Evolutionary conservation across 2,797 vertebrate genomes (phyloP), one percentile per base, ranked within the genome.

Genomic region (Cyprinodon diabolis): DNA sequence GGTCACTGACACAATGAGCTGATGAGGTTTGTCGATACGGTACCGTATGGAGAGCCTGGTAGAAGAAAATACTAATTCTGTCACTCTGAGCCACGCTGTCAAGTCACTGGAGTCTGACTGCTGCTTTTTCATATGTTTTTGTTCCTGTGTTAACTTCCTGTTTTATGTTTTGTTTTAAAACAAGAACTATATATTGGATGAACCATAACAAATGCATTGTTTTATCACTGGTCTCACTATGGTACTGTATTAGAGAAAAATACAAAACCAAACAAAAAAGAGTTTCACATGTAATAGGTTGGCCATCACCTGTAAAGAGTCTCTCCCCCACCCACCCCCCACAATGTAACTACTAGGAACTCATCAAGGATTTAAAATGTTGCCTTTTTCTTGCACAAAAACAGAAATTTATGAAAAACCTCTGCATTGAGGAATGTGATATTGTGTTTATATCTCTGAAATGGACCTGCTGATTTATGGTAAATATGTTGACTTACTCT

Each of bases 371-470:
- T 90, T 43, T 88, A 96, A 97, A 96, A 95, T 95, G 96, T 97
- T 98, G 97, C 97, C 97, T 98, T 98, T 96, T 98, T 96, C 96
- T 97, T 99, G 97, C 99, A 99, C 95, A 98, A 98, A 98, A 98
- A 98, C 96, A 99, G 96, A 97, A 97, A 96, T 98, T 97, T 99
- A 98, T 98, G 96, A 96, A 91, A 95, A 95, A 95, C 95, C 95
- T 96, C 96, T 95, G 93, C 91, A 95, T 95, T 96, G 95, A 97
- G 96, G 96, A 97, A 97, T 97, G 96, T 96, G 96, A 95, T 90
- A 95, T 95, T 94, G 96, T 97, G 96, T 98, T 97, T 98, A 96
- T 97, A 97, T 97, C 96, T 96, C 95, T 96, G 94, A 96, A 95
- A 96, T 96, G 95, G 96, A 96, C 95, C 94, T 96, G 94, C 95